Evolutionary conservation across 2,797 vertebrate genomes (phyloP), one percentile per base, ranked within the genome.

Genomic region (Microtus obscurus): DNA sequence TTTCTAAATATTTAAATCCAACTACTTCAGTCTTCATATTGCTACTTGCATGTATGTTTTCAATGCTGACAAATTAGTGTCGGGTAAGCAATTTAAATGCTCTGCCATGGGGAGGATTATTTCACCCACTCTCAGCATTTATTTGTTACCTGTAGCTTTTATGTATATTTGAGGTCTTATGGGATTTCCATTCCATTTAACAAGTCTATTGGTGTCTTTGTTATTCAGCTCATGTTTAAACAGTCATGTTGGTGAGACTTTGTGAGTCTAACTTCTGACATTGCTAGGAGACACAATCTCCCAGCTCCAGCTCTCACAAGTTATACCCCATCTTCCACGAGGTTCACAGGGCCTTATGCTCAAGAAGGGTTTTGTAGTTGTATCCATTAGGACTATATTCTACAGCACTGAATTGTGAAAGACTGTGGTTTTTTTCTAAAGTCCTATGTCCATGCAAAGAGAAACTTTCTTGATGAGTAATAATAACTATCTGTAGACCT

Each of bases 221-320:
- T 80, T 59, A 12, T 59, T 80, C 78, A 59, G 53, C 12, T 56
- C 53, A 59, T 53, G 12, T 37, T 59, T 59, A 3, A 53, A 3
- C 53, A 25, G n/a, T 56, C 34, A 80, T 53, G 53, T 16, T 59
- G 6, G 34, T 37, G 21, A 59, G 34, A 59, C 21, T 27, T 37
- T 27, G 12, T 27, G 12, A 13, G 34, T 37, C 2, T 40, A 80
- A 13, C 78, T 59, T 59, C 12, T 80, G 23, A 59, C 12, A 80
- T 14, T 53, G 37, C 10, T n/a, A 6, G 5, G 0, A 79, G 1
- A 23, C 12, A 27, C 1, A n/a, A 0, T 80, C n/a, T 80, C 51
- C 37, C 34, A 59, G 53, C 12, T 79, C 5, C 16, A 43, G 3
- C 10, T 53, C 31, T 79, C 11, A 56, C 21, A n/a, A 37, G 78